Evolutionary conservation across 2,888 invertebrate genomes (phyloP).

Genomic region (Trissolcus brochymenae): DNA sequence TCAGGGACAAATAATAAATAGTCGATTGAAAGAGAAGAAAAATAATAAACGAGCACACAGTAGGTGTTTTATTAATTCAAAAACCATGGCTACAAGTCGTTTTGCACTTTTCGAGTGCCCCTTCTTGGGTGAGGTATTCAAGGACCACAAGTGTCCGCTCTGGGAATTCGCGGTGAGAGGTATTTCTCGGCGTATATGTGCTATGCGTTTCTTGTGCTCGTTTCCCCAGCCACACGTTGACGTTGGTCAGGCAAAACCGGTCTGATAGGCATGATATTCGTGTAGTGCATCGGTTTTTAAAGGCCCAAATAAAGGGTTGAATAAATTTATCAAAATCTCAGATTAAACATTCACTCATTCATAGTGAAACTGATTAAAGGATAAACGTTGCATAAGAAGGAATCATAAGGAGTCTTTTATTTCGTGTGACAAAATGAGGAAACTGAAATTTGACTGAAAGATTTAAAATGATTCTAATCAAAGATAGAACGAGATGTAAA

Average conservation of each 20-base stretch:
- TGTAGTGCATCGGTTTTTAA: conserved; percentile 41
- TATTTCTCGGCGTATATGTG: conserved; percentile 57
- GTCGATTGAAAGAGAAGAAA: too few species aligned
- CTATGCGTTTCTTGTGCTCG: conserved; percentile 55
- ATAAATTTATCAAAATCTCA: conserved; percentile 5
- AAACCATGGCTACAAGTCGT: conserved; percentile 13
- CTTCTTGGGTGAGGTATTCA: conserved; percentile 55
- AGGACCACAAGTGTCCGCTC: conserved; percentile 71
- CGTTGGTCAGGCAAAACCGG: conserved; percentile 69
- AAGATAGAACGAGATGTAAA: too few species aligned
- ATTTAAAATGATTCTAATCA: not conserved
- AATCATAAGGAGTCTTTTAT: too few species aligned
- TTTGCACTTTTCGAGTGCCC: conserved; percentile 50
- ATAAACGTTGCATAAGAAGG: too few species aligned
- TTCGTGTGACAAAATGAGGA: too few species aligned
- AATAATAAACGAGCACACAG: too few species aligned
- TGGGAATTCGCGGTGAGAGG: conserved; percentile 64
- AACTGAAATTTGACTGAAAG: not conserved
- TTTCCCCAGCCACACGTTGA: conserved; percentile 59
- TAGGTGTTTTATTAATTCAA: too few species aligned
- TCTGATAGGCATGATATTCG: conserved; percentile 58
- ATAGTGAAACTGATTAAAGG: not conserved
- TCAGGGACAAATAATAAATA: too few species aligned
- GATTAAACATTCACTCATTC: not conserved
- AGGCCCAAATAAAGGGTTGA: conserved; percentile 35